Conservation (phyloP, 2,888 invertebrate genomes). For the Margaritifera margaritifera region DNA sequence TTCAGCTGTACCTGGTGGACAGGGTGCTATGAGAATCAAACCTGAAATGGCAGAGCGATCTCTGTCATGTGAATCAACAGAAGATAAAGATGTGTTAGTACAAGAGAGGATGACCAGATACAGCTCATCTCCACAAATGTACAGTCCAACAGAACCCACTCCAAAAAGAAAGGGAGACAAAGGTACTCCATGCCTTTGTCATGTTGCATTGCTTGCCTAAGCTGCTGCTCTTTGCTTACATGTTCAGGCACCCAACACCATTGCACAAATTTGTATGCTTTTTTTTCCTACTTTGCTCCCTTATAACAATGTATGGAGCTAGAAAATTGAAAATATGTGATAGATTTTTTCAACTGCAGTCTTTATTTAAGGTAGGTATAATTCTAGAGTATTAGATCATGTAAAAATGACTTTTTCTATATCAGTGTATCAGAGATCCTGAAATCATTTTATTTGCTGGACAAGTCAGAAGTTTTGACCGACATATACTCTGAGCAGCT, state of each 20-base stretch:
- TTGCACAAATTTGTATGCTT: conserved; percentile 1
- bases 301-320: too few relatives aligned
- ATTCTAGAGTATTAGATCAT: too few relatives aligned
- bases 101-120: conserved; percentile 27
- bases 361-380: too few relatives aligned
- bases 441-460: too few relatives aligned
- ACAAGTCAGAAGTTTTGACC: too few relatives aligned
- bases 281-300: too few relatives aligned
- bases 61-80: conserved; percentile 38
- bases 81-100: conserved; percentile 12
- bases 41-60: conserved; percentile 37
- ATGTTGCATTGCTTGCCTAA: background rate
- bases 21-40: conserved; percentile 16
- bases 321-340: too few relatives aligned
- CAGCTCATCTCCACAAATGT: conserved; percentile 45
- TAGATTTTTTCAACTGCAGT: too few relatives aligned
- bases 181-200: conserved; percentile 30
- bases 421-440: too few relatives aligned
- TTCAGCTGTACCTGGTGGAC: conserved; percentile 17
- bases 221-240: conserved; percentile 14
- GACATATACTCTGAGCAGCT: too few relatives aligned
- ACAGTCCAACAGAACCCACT: conserved; percentile 13
- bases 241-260: conserved; percentile 29
- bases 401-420: too few relatives aligned
- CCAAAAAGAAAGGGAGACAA: conserved; percentile 13